Percentiles rank a stretch among this genome's conserved stretches.
phyloP scores from a whole-genome alignment of 1,140 invertebrate genomes.

The Bradysia coprophila region DNA sequence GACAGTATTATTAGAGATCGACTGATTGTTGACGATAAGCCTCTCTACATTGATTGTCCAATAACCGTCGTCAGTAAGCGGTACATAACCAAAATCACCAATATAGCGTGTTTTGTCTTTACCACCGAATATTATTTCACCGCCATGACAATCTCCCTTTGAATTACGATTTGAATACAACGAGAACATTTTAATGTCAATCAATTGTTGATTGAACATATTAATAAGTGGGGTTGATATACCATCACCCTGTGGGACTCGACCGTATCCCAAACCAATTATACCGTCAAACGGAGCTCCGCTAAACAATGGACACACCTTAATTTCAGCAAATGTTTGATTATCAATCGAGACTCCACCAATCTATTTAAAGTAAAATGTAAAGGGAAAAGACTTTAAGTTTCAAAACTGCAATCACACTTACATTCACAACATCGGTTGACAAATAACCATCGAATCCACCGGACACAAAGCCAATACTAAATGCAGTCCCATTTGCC shows the following conservation, averaged over 20 bases:
- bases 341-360: conserved; percentile 44
- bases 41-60: conserved; percentile 21
- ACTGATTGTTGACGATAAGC: conserved; percentile 5
- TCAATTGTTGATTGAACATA: conserved; percentile 68
- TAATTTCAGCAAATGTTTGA: conserved; percentile 92
- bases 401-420: too few relatives aligned
- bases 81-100: conserved; percentile 14
- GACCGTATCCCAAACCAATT: conserved; percentile 76
- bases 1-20: conserved; percentile 27
- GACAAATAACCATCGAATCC: conserved; percentile 12
- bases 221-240: conserved; percentile 94
- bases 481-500: not conserved
- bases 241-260: too few relatives aligned
- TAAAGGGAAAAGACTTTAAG: too few relatives aligned
- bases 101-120: conserved; percentile 13
- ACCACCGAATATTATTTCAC: conserved; percentile 19
- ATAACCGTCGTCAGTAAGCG: conserved; percentile 17
- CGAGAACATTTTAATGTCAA: conserved; percentile 69
- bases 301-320: conserved; percentile 81
- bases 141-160: not conserved
- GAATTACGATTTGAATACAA: conserved; percentile 68
- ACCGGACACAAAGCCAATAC: conserved; percentile 12
- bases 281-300: conserved; percentile 95
- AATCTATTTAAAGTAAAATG: conserved; percentile 3
- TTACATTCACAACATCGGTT: conserved; percentile 15